Evolutionary conservation across 2,888 invertebrate species (phyloP).

Genomic region (Leucophenga montana): DNA sequence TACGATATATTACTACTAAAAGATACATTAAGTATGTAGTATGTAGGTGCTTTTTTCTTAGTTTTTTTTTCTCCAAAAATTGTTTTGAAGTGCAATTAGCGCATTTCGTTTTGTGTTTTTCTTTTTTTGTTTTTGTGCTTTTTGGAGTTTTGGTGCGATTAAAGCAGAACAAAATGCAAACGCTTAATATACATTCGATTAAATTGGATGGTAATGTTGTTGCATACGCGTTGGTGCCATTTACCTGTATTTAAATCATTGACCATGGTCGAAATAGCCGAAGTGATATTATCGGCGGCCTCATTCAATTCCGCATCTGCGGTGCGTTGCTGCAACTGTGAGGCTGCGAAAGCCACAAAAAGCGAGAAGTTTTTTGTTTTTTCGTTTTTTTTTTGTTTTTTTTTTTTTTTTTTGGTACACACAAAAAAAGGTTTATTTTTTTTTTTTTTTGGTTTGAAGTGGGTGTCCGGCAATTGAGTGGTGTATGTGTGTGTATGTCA

Average conservation of each 20-base stretch:
- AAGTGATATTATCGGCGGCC: conserved; percentile 97
- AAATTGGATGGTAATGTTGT: too few species aligned
- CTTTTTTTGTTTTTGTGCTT: too few species aligned
- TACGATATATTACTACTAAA: too few species aligned
- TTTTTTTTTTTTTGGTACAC: conserved; percentile 12
- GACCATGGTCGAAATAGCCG: conserved; percentile 97
- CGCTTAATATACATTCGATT: too few species aligned
- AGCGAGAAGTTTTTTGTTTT: conserved; percentile 21
- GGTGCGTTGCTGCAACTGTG: conserved; percentile 77
- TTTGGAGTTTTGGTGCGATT: too few species aligned
- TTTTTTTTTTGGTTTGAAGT: neutral
- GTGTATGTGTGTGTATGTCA: conserved; percentile 19
- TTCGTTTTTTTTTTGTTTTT: conserved; percentile 11
- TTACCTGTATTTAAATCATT: conserved; percentile 94
- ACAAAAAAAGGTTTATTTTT: neutral
- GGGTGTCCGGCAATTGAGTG: neutral
- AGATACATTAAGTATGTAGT: too few species aligned
- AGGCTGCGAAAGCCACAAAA: conserved; percentile 55
- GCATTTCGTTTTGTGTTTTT: too few species aligned
- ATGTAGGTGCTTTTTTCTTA: too few species aligned
- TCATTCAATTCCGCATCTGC: conserved; percentile 94
- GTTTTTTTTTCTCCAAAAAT: too few species aligned
- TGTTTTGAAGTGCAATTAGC: too few species aligned
- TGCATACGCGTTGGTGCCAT: conserved; percentile 32
- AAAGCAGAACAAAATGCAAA: too few species aligned